These are phyloP conservation scores for Theristus sp. DNA, from an alignment of 2,888 invertebrate genomes.

Conservation along the genomic window DNA sequence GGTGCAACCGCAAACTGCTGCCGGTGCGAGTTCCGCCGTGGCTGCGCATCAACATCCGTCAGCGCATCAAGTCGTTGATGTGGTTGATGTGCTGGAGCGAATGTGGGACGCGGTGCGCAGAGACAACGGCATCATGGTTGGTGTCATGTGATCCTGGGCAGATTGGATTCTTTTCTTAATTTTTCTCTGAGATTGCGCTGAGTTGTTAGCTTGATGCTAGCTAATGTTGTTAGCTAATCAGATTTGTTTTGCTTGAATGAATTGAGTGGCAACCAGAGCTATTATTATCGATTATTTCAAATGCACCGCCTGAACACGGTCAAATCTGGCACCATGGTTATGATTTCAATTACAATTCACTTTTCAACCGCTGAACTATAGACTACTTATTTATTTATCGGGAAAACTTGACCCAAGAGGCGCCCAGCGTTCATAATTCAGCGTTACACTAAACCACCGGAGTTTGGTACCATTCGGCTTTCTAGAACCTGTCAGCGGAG, in stretches of 20 bases:
- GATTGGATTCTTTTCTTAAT: neutral
- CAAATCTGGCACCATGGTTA: neutral
- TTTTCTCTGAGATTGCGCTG: neutral
- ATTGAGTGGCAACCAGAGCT: neutral
- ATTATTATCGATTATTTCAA: neutral
- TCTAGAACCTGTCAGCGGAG: neutral
- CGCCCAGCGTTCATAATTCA: too few species aligned
- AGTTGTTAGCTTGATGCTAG: too few species aligned
- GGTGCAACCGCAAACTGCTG: too few species aligned
- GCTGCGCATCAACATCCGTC: neutral
- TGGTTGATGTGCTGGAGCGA: slow-evolving; percentile 66
- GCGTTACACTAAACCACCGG: too few species aligned
- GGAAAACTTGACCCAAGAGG: too few species aligned
- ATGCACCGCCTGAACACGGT: neutral
- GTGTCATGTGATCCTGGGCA: slow-evolving; percentile 3
- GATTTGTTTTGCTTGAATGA: too few species aligned
- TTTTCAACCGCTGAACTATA: too few species aligned
- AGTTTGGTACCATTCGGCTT: too few species aligned
- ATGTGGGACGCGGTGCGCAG: slow-evolving; percentile 83
- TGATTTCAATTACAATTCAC: too few species aligned
- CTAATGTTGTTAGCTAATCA: too few species aligned
- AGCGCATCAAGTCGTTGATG: slow-evolving; percentile 8
- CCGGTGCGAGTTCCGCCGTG: too few species aligned
- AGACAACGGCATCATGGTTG: slow-evolving; percentile 86
- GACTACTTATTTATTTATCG: too few species aligned